phyloP scores from a whole-genome alignment of 2,113 vertebrate species.

The Heterochromis multidens region DNA sequence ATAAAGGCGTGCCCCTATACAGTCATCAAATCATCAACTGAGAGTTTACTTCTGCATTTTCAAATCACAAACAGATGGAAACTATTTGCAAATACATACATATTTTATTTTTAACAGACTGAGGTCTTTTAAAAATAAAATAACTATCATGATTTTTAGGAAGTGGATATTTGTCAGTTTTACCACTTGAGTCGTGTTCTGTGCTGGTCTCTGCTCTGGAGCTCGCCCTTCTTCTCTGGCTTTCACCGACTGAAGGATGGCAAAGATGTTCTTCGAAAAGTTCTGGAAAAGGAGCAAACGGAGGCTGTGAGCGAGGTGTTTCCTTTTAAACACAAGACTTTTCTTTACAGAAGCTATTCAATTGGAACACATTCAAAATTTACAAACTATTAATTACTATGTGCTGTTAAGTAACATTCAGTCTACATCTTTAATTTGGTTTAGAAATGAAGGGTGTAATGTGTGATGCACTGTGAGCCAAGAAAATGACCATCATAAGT shows the following conservation, averaged over 20 bases:
- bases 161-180: conserved; percentile 20
- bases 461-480: neutral
- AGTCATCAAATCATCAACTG: neutral
- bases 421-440: neutral
- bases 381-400: neutral
- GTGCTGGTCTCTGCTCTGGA: conserved; percentile 91
- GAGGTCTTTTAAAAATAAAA: neutral
- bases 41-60: neutral
- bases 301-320: neutral
- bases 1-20: neutral
- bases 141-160: neutral
- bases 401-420: neutral
- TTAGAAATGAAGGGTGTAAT: neutral
- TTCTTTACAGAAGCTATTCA: neutral
- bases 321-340: neutral
- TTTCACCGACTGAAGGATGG: conserved; percentile 98
- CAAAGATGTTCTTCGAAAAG: conserved; percentile 99
- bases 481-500: neutral
- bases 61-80: neutral
- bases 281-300: conserved; percentile 77
- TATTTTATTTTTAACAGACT: neutral
- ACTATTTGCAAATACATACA: neutral
- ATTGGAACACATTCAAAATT: neutral
- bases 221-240: conserved; percentile 96
- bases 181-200: conserved; percentile 90